Evolutionary conservation across 2,113 vertebrate genomes (phyloP).

Genomic region (Peucedramus taeniatus): DNA sequence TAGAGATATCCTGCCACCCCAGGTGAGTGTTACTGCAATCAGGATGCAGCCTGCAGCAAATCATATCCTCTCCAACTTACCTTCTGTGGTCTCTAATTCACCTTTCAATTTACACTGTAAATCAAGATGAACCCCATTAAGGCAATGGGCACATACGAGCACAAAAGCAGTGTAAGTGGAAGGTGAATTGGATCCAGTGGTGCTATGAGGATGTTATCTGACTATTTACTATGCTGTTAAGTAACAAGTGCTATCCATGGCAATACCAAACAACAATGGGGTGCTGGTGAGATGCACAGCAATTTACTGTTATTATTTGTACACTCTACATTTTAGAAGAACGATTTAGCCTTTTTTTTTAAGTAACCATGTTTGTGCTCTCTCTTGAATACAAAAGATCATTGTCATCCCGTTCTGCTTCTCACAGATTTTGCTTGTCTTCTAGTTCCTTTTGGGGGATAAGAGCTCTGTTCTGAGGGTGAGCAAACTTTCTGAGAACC

Average conservation of each 20-base stretch:
- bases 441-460: not conserved
- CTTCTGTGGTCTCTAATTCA: not conserved
- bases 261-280: not conserved
- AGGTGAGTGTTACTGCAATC: not conserved
- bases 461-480: not conserved
- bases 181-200: not conserved
- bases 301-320: not conserved
- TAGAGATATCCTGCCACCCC: not conserved
- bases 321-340: not conserved
- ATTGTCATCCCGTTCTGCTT: not conserved
- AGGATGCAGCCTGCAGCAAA: not conserved
- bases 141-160: not conserved
- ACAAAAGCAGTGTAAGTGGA: not conserved
- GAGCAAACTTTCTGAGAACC: not conserved
- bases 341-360: not conserved
- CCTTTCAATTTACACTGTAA: not conserved
- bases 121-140: slow-evolving; percentile 25
- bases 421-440: not conserved
- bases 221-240: slow-evolving; percentile 13
- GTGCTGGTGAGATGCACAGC: not conserved
- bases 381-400: not conserved
- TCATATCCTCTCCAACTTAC: not conserved
- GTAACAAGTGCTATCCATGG: not conserved
- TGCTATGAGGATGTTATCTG: not conserved
- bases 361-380: not conserved